phyloP scores from a whole-genome alignment of 2,113 vertebrate genomes.

The Cyprinodon variegatus region DNA sequence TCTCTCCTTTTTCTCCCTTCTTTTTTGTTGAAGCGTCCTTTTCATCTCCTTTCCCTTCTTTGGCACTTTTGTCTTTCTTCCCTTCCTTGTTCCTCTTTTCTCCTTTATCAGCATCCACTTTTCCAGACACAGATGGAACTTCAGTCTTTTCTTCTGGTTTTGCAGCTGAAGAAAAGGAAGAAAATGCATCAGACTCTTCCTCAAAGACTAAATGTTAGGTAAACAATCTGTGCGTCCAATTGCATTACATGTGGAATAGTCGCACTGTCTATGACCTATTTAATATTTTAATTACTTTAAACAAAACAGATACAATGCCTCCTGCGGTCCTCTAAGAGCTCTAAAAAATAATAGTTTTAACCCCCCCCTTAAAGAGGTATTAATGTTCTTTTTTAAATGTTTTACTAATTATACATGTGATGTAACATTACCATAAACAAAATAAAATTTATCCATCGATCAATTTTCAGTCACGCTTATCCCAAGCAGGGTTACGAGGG shows the following conservation, averaged over 20 bases:
- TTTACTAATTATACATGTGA: too few species aligned
- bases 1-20: constrained; percentile 59
- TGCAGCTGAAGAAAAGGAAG: constrained; percentile 62
- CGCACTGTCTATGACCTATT: background rate
- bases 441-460: too few species aligned
- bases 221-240: constrained; percentile 14
- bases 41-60: constrained; percentile 46
- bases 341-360: too few species aligned
- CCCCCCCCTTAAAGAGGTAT: too few species aligned
- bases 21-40: constrained; percentile 67
- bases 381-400: too few species aligned
- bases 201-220: background rate
- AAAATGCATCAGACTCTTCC: background rate
- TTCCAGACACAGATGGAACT: constrained; percentile 77
- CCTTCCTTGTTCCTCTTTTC: constrained; percentile 73
- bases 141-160: constrained; percentile 72
- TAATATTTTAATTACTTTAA: background rate
- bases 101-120: constrained; percentile 76
- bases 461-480: too few species aligned
- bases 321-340: too few species aligned
- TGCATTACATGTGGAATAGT: constrained; percentile 19
- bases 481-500: too few species aligned
- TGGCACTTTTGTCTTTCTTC: constrained; percentile 44
- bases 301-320: background rate
- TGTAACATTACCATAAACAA: too few species aligned